A percentile compares a stretch with the other conserved stretches of the same genome.
These are phyloP conservation scores for Phrynocephalus guinanensis DNA, from an alignment of 2,797 vertebrate genomes.

Conservation along the genomic window DNA sequence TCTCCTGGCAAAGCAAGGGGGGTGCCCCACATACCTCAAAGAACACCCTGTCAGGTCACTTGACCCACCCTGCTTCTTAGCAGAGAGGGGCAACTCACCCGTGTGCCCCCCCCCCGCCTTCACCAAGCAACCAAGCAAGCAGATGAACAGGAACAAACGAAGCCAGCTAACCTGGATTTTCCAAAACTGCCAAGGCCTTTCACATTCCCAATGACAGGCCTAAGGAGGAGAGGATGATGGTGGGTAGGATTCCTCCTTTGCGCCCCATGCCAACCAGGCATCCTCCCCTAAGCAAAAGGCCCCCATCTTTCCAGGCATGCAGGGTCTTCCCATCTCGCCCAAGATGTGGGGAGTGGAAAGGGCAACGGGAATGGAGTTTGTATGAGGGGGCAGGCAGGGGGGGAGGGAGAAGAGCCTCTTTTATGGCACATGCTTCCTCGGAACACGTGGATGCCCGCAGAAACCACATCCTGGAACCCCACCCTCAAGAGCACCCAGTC, in stretches of 20 bases:
- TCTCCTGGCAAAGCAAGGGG: neutral
- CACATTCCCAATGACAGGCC: constrained; percentile 1
- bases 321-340: neutral
- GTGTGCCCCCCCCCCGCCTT: neutral
- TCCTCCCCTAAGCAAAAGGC: constrained; percentile 9
- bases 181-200: constrained; percentile 28
- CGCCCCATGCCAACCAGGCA: neutral
- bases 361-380: neutral
- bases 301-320: neutral
- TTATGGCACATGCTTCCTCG: constrained; percentile 17
- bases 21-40: neutral
- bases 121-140: neutral
- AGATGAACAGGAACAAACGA: neutral
- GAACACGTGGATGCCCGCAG: constrained; percentile 35
- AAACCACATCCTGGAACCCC: constrained; percentile 39
- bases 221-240: neutral
- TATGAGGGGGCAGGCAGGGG: neutral
- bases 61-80: neutral
- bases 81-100: neutral
- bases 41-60: neutral
- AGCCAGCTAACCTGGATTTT: constrained; percentile 4
- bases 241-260: neutral
- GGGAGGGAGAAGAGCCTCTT: neutral
- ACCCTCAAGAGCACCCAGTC: neutral
- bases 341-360: constrained; percentile 10